Evolutionary conservation across 2,888 invertebrate species (phyloP), one percentile per base, ranked within the genome.

Genomic region (Aporophyla lueneburgensis): DNA sequence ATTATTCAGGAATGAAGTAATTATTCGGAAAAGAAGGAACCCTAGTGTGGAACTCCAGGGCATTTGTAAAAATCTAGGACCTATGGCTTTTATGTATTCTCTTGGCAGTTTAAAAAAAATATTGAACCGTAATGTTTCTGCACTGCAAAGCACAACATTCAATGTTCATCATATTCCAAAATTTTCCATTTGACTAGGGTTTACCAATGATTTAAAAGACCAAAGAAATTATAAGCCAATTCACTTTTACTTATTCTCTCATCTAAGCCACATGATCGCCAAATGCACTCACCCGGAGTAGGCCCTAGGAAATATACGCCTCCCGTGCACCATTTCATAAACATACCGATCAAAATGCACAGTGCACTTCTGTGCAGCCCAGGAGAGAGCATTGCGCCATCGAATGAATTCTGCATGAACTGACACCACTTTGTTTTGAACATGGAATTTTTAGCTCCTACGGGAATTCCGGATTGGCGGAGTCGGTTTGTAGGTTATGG

Each of bases 371-470:
- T 74, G 79, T 73, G 74, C 53, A 54, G 79, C 85, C 77, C 73
- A 54, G 54, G 81, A 81, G 86, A 91, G 91, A 89, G 90, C 85
- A 90, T 88, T 89, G 91, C 89, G 69, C 87, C 84, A 86, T 89
- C 80, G 78, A 76, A 86, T 92, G 90, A 92, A 92, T 92, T 85
- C 86, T 90, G 78, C 83, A 92, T 91, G 88, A 89, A 83, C 83
- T 66, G 69, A 63, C 76, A 59, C 74, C 80, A 84, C 74, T 85
- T 80, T 87, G 88, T 87, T 84, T 70, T 71, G 76, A 77, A 73
- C 73, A 81, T 82, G 62, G 80, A 88, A 86, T 90, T 90, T 91
- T 90, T 83, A 87, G 87, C 79, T 71, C 27, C 73, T 54, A 24
- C 40, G 43, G 70, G 62, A 49, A 33, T 59, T 40, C 49, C 10